Conservation (phyloP, 1,140 invertebrate genomes). For the Orussus abietinus region DNA sequence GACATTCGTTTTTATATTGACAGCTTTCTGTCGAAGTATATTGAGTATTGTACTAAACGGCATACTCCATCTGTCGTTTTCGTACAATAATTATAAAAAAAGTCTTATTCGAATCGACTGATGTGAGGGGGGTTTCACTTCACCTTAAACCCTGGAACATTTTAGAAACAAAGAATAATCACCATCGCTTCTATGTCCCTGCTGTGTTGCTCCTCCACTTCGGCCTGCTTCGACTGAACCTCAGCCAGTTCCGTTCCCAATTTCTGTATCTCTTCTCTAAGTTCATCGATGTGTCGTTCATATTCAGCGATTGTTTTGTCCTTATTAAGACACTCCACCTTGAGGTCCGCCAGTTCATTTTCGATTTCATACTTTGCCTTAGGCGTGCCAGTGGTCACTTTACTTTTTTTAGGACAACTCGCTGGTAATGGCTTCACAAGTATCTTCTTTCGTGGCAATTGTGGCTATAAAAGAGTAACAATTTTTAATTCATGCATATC, state of each 20-base stretch:
- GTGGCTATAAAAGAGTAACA: constrained; percentile 29
- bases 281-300: constrained; percentile 39
- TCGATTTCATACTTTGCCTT: constrained; percentile 29
- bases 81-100: too few relatives aligned
- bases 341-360: constrained; percentile 44
- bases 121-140: too few relatives aligned
- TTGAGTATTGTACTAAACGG: too few relatives aligned
- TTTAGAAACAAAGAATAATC: constrained; percentile 5
- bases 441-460: constrained; percentile 31
- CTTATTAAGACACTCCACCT: constrained; percentile 45
- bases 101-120: too few relatives aligned
- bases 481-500: constrained; percentile 2
- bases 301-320: constrained; percentile 43
- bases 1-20: too few relatives aligned
- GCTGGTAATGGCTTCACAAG: constrained; percentile 18
- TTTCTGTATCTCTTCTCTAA: constrained; percentile 31
- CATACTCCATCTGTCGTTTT: too few relatives aligned
- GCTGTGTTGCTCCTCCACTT: constrained; percentile 29
- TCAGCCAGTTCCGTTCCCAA: constrained; percentile 23
- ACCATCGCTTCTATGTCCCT: constrained; percentile 43
- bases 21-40: too few relatives aligned
- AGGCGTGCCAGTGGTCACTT: constrained; percentile 12
- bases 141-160: too few relatives aligned
- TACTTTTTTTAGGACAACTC: constrained; percentile 16
- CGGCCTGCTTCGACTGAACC: constrained; percentile 19